Evolutionary conservation across 2,888 invertebrate species (phyloP).

Genomic region (Agrilus mali): DNA sequence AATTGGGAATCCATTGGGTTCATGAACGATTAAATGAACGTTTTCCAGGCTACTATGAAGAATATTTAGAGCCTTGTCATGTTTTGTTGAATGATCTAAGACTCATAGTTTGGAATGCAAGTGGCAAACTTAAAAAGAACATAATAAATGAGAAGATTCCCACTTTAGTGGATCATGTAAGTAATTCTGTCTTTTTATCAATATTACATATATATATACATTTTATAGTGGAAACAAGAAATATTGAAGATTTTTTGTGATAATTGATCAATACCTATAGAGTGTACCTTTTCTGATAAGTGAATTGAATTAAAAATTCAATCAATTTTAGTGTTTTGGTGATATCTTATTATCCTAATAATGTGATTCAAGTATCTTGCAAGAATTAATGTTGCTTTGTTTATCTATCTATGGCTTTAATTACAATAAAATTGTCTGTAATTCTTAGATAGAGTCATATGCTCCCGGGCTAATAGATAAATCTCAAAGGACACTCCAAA

Average conservation of each 20-base stretch:
- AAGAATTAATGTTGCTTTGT: too few species aligned
- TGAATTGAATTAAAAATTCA: not conserved
- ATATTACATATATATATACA: too few species aligned
- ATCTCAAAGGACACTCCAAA: constrained; percentile 37
- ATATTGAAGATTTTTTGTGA: too few species aligned
- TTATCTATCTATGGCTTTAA: too few species aligned
- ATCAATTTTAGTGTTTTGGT: not conserved
- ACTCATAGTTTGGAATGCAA: constrained; percentile 39
- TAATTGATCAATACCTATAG: not conserved
- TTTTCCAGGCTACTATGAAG: constrained; percentile 53
- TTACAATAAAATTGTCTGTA: constrained; percentile 8
- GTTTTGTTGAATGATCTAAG: constrained; percentile 47
- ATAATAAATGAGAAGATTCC: constrained; percentile 32
- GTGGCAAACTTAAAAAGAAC: constrained; percentile 18
- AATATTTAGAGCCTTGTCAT: constrained; percentile 47
- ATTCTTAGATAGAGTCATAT: constrained; percentile 51
- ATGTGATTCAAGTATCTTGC: too few species aligned
- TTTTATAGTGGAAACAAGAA: too few species aligned
- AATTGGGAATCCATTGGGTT: constrained; percentile 47
- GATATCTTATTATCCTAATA: too few species aligned
- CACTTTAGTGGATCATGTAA: constrained; percentile 39
- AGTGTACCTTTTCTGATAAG: not conserved
- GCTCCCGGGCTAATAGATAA: constrained; percentile 57
- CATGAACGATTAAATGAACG: constrained; percentile 55
- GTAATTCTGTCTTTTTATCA: constrained; percentile 19